Percentiles rank a stretch among this genome's conserved stretches.
Conservation (phyloP, 2,113 vertebrate genomes). For the Bambusicola thoracicus region DNA sequence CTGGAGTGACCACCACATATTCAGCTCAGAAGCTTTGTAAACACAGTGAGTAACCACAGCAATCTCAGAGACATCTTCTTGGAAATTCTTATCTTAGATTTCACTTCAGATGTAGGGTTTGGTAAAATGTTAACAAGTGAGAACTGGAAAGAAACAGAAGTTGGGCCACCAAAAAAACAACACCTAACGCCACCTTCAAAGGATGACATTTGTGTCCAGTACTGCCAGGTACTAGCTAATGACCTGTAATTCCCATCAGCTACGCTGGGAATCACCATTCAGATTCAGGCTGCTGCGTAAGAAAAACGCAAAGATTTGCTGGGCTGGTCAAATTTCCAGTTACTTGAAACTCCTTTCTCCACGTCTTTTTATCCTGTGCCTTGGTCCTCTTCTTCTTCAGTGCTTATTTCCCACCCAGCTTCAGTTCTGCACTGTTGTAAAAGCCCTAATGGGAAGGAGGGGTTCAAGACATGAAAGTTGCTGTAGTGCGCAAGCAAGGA, state of each 20-base stretch:
- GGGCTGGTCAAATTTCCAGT: neutral
- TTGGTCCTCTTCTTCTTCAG: neutral
- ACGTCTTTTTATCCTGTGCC: neutral
- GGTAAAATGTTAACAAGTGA: neutral
- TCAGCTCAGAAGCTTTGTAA: neutral
- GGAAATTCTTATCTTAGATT: neutral
- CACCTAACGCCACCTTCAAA: neutral
- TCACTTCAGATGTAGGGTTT: neutral
- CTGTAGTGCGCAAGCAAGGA: neutral
- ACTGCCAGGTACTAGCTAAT: neutral
- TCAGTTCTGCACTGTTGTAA: neutral
- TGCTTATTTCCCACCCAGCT: neutral
- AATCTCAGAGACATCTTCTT: neutral
- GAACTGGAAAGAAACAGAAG: neutral
- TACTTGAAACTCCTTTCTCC: neutral
- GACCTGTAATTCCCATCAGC: neutral
- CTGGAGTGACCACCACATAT: neutral
- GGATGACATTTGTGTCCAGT: neutral
- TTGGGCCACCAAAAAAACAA: neutral
- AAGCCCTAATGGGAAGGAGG: neutral
- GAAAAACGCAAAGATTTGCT: neutral
- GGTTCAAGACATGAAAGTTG: neutral
- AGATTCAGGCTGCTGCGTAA: neutral
- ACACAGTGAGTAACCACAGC: fast-evolving
- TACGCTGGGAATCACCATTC: neutral